These are phyloP conservation scores for Melanogrammus aeglefinus DNA, from an alignment of 2,797 vertebrate genomes.

Conservation along the genomic window DNA sequence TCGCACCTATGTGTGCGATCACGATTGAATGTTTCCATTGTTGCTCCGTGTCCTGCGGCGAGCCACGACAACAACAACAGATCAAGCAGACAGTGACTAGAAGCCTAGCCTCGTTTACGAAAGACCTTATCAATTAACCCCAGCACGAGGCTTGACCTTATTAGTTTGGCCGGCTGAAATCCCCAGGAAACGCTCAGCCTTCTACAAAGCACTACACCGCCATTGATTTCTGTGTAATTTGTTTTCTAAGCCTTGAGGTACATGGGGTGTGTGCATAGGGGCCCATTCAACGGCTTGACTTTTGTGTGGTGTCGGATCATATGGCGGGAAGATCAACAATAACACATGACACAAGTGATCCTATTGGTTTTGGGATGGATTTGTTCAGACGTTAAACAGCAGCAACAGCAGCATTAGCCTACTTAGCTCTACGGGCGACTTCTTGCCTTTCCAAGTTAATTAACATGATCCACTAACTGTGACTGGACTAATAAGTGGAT, in stretches of 20 bases:
- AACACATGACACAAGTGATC: neutral
- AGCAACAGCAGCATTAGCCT: neutral
- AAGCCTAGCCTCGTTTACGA: slow-evolving; percentile 8
- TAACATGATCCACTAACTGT: slow-evolving; percentile 18
- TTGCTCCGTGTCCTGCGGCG: neutral
- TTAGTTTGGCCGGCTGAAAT: slow-evolving; percentile 35
- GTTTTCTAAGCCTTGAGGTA: slow-evolving; percentile 19
- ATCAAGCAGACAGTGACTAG: neutral
- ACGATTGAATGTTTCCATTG: too few species aligned
- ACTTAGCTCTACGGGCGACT: neutral
- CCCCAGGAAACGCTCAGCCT: slow-evolving; percentile 36
- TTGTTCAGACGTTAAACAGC: neutral
- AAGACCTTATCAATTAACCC: slow-evolving; percentile 46
- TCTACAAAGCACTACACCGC: slow-evolving; percentile 4
- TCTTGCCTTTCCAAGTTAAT: slow-evolving; percentile 9
- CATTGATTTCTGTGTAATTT: slow-evolving; percentile 41
- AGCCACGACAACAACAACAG: slow-evolving; percentile 20
- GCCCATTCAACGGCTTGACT: neutral
- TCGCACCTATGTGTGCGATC: neutral
- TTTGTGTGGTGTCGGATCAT: neutral
- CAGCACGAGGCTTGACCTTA: slow-evolving; percentile 30
- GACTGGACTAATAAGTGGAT: slow-evolving; percentile 11
- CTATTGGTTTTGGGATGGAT: neutral
- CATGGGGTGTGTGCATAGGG: slow-evolving; percentile 1
- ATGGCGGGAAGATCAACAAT: neutral